Evolutionary conservation across 2,888 invertebrate species (phyloP).

Genomic region (Metopia argyrocephala): DNA sequence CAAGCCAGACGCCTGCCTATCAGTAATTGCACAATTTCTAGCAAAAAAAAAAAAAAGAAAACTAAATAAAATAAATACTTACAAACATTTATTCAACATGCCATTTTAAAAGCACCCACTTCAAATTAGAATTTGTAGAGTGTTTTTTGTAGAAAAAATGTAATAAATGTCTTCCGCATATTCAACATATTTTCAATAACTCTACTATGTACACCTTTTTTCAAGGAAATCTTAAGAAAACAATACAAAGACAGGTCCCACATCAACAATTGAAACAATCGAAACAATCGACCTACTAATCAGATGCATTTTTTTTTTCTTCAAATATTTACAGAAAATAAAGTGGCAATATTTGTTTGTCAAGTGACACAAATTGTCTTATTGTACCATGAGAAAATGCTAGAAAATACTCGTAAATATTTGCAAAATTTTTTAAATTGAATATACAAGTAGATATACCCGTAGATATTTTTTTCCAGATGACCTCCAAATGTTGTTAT

Average conservation of each 20-base stretch:
- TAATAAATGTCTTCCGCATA: slow-evolving; percentile 63
- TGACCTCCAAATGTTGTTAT: no score
- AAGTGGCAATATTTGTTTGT: background rate
- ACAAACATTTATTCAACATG: background rate
- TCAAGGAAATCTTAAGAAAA: slow-evolving; percentile 10
- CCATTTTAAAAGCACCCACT: slow-evolving; percentile 57
- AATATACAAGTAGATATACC: no score
- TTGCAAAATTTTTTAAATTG: no score
- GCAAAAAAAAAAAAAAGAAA: slow-evolving; percentile 33
- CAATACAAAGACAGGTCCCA: slow-evolving; percentile 27
- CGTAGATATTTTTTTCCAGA: no score
- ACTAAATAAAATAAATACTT: background rate
- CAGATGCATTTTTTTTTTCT: slow-evolving; percentile 5
- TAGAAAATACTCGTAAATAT: no score
- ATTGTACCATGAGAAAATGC: slow-evolving; percentile 20
- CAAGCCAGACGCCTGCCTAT: slow-evolving; percentile 61
- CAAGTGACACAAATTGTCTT: slow-evolving; percentile 14
- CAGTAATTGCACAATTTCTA: slow-evolving; percentile 55
- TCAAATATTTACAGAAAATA: background rate
- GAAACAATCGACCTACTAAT: slow-evolving; percentile 42
- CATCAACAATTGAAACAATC: slow-evolving; percentile 38
- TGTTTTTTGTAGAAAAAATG: background rate
- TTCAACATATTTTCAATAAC: slow-evolving; percentile 50
- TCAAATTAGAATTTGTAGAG: slow-evolving; percentile 43
- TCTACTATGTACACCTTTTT: slow-evolving; percentile 44